A percentile compares a stretch with the other conserved stretches of the same genome.
Conservation (phyloP, 2,888 invertebrate species). For the Tortricodes alternella region DNA sequence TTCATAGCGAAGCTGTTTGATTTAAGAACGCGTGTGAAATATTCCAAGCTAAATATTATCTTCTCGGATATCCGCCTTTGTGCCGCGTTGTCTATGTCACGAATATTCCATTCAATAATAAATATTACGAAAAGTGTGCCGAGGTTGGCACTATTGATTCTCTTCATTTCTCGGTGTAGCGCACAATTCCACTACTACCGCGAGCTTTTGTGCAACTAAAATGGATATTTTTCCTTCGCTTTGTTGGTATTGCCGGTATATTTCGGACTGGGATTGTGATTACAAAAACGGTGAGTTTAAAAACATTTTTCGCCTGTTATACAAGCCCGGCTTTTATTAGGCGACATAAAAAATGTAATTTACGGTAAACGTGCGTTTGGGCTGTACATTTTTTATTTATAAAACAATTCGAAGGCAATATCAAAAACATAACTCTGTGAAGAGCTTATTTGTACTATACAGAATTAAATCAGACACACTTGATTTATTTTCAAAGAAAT, state of each 20-base stretch:
- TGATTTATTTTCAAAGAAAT: background rate
- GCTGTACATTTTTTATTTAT: background rate
- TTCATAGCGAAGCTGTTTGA: too few relatives aligned
- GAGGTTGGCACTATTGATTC: conserved; percentile 31
- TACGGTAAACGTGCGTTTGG: conserved; percentile 8
- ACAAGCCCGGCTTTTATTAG: conserved; percentile 22
- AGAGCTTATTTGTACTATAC: background rate
- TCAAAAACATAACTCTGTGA: background rate
- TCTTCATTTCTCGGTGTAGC: conserved; percentile 23
- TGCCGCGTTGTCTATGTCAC: conserved; percentile 3
- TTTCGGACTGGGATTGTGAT: conserved; percentile 22
- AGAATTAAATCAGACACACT: background rate
- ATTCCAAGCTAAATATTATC: conserved; percentile 14
- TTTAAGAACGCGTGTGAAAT: conserved; percentile 17
- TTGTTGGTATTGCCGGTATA: conserved; percentile 26
- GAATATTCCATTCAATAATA: conserved; percentile 27
- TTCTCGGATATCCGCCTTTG: conserved; percentile 23
- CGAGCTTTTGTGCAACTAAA: conserved; percentile 29
- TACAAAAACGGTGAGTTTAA: conserved; percentile 25
- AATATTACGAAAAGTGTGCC: conserved; percentile 29
- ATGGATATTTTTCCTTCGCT: conserved; percentile 29
- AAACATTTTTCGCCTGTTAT: conserved; percentile 23
- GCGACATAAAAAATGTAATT: conserved; percentile 18
- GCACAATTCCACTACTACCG: conserved; percentile 25
- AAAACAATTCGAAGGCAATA: background rate